Percentiles rank a stretch among this genome's conserved stretches.
Evolutionary conservation across 2,113 vertebrate species (phyloP).

Genomic region (Eubucco bourcierii): DNA sequence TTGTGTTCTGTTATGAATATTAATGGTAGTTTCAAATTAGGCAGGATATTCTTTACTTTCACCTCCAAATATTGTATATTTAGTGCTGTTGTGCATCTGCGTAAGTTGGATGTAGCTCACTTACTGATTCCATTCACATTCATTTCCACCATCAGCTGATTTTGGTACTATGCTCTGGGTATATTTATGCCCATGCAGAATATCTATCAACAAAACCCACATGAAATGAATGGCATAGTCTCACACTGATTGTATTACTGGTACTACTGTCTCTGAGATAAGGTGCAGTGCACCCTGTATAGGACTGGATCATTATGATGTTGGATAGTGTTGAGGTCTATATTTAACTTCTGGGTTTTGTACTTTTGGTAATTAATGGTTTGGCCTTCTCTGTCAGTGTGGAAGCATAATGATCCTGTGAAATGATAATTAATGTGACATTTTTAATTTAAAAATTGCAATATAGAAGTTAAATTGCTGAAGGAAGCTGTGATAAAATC

Average conservation of each 20-base stretch:
- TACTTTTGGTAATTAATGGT: not conserved
- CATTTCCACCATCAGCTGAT: not conserved
- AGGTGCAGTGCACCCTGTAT: not conserved
- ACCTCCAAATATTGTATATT: not conserved
- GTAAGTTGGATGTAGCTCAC: not conserved
- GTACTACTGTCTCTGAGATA: not conserved
- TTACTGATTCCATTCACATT: not conserved
- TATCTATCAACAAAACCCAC: not conserved
- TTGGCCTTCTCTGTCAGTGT: not conserved
- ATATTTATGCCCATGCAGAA: not conserved
- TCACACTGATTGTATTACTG: not conserved
- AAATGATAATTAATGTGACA: not conserved
- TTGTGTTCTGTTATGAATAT: not conserved
- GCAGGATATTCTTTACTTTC: not conserved
- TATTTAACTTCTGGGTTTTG: no score
- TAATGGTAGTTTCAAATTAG: not conserved
- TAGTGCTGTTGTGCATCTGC: not conserved
- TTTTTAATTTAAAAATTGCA: not conserved
- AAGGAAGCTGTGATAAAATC: not conserved
- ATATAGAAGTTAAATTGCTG: not conserved
- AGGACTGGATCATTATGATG: not conserved
- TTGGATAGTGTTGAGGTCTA: not conserved
- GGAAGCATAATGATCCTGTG: not conserved
- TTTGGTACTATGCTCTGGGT: not conserved
- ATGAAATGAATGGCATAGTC: not conserved